A percentile compares a stretch with the other conserved stretches of the same genome.
These are phyloP conservation scores for Enteromius fasciolatus DNA, from an alignment of 2,797 vertebrate species.

Conservation along the genomic window DNA sequence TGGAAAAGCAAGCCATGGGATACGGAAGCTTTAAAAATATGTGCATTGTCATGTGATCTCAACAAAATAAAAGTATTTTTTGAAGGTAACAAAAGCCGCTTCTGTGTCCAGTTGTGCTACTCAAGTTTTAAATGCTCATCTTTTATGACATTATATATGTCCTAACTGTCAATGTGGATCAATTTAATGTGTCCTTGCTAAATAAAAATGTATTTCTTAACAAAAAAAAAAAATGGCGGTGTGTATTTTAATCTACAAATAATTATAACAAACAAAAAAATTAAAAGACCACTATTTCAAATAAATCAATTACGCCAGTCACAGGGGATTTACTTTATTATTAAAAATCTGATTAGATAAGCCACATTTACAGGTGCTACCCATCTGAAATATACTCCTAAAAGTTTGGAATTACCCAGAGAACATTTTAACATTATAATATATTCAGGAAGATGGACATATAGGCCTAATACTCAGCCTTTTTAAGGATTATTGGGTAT, in stretches of 20 bases:
- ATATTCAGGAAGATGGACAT: too few species aligned
- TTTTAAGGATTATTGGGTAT: too few species aligned
- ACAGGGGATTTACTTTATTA: too few species aligned
- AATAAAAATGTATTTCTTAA: neutral
- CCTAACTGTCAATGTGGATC: neutral
- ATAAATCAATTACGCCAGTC: too few species aligned
- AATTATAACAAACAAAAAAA: neutral
- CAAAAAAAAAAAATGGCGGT: neutral
- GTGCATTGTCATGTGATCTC: neutral
- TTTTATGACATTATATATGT: neutral
- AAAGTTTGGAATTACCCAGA: too few species aligned
- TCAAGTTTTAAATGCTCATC: neutral
- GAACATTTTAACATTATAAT: too few species aligned
- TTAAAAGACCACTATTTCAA: too few species aligned
- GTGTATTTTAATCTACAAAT: neutral
- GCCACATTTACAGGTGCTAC: too few species aligned
- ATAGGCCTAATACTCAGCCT: too few species aligned
- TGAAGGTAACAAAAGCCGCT: neutral
- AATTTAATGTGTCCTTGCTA: neutral
- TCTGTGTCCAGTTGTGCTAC: neutral
- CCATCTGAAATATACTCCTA: too few species aligned
- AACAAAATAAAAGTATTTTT: neutral
- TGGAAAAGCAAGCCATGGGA: slow-evolving; percentile 20
- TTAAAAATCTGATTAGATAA: too few species aligned
- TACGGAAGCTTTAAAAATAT: neutral